A percentile compares a stretch with the other conserved stretches of the same genome.
Evolutionary conservation across 2,888 invertebrate species (phyloP).

Genomic region (Andrena camellia): DNA sequence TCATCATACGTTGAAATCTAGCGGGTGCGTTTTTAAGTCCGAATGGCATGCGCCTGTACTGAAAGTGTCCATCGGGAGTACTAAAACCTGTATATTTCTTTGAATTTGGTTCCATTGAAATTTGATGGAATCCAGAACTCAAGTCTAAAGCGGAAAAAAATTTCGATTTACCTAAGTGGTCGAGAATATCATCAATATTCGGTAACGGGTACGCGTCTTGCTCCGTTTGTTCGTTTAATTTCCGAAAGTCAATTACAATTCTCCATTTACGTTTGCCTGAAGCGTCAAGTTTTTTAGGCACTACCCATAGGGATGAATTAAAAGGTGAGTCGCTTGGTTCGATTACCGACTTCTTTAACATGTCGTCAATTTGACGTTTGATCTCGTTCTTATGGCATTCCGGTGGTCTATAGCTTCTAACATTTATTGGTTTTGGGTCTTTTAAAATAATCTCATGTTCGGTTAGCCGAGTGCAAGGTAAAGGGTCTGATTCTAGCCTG

Average conservation of each 20-base stretch:
- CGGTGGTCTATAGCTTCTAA: constrained; percentile 1
- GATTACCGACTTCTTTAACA: constrained; percentile 11
- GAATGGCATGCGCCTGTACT: too few relatives aligned
- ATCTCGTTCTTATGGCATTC: neutral
- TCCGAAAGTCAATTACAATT: constrained; percentile 19
- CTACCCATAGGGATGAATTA: constrained; percentile 15
- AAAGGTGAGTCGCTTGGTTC: neutral
- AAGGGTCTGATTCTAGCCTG: too few relatives aligned
- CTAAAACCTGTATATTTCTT: too few relatives aligned
- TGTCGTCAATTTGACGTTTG: constrained; percentile 2
- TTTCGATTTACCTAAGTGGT: neutral
- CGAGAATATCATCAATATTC: constrained; percentile 3
- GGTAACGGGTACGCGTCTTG: constrained; percentile 7
- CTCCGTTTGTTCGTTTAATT: neutral
- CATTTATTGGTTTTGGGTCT: too few relatives aligned
- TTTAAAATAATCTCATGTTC: too few relatives aligned
- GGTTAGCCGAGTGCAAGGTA: too few relatives aligned
- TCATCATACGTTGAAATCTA: too few relatives aligned
- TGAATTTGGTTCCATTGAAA: too few relatives aligned
- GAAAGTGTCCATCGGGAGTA: too few relatives aligned
- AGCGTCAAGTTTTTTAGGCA: constrained; percentile 20
- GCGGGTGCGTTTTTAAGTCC: too few relatives aligned
- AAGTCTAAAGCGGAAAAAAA: too few relatives aligned
- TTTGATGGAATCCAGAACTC: too few relatives aligned
- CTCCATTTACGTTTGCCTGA: constrained; percentile 24